phyloP scores from a whole-genome alignment of 2,797 vertebrate genomes.

The Hephaestus fuliginosus region DNA sequence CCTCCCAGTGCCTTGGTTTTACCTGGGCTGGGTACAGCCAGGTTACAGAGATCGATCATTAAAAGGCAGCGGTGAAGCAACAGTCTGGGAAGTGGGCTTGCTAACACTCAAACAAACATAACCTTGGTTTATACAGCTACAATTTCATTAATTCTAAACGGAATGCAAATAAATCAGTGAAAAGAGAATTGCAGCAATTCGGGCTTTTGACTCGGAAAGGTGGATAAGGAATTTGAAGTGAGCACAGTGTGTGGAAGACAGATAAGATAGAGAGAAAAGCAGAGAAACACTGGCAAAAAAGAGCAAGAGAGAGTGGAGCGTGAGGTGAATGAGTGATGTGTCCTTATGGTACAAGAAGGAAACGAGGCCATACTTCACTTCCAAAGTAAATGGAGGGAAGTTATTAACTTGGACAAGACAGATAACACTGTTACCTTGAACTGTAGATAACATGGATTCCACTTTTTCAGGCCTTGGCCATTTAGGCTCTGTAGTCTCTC shows the following conservation, averaged over 20 bases:
- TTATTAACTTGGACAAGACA: conserved; percentile 78
- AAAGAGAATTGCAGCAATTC: conserved; percentile 76
- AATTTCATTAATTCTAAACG: conserved; percentile 78
- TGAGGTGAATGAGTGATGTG: conserved; percentile 75
- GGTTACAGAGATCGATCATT: conserved; percentile 71
- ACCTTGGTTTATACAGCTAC: conserved; percentile 75
- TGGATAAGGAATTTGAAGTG: conserved; percentile 75
- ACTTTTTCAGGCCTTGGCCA: conserved; percentile 55
- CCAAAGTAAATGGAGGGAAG: conserved; percentile 76
- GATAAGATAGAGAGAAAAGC: conserved; percentile 75
- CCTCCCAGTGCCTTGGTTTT: conserved; percentile 23
- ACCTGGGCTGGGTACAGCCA: conserved; percentile 46
- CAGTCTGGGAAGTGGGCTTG: conserved; percentile 51
- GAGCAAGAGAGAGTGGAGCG: conserved; percentile 48
- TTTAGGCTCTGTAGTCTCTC: conserved; percentile 40
- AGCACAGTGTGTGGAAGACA: conserved; percentile 68
- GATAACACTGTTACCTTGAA: conserved; percentile 80
- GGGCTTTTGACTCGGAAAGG: conserved; percentile 61
- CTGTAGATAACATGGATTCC: conserved; percentile 73
- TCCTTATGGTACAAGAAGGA: conserved; percentile 62
- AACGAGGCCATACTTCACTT: conserved; percentile 67
- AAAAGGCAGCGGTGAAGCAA: conserved; percentile 72
- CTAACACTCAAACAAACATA: conserved; percentile 80
- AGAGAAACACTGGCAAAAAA: conserved; percentile 48
- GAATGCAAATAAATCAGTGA: conserved; percentile 80